Base-by-base conservation (phyloP, 2,888 invertebrate genomes). In the Microctonus aethiopoides region DNA sequence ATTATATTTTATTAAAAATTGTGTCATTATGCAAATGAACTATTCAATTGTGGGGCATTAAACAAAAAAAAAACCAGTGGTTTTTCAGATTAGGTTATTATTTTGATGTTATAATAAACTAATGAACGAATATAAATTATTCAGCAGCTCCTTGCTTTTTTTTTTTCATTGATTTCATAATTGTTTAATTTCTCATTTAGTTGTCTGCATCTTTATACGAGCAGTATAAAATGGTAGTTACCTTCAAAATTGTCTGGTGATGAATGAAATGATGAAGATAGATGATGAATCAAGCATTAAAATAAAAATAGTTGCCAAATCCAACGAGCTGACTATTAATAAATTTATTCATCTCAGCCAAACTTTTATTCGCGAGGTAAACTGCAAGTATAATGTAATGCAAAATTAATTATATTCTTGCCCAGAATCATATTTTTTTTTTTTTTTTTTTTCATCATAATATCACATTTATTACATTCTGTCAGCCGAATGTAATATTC, bases 181-280 rank as follows among this genome's bases (percentile, higher is more conserved):
- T n/a, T n/a, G n/a, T n/a, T n/a, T n/a, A n/a, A n/a, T n/a, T n/a
- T n/a, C n/a, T n/a, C n/a, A n/a, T n/a, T n/a, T n/a, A n/a, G n/a
- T n/a, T n/a, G n/a, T n/a, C n/a, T n/a, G n/a, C n/a, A n/a, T n/a
- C n/a, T n/a, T n/a, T n/a, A n/a, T n/a, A n/a, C n/a, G n/a, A n/a
- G n/a, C n/a, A n/a, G 41, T 41, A n/a, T 41, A 3, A 2, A 41
- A 13, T 3, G 10, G 11, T 54, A 24, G 3, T 54, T 5, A 22
- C 54, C 54, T 54, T 54, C 54, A n/a, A 6, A 54, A 54, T 26
- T 26, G 26, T 24, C 54, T 24, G 26, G 26, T 22, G 54, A 54
- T 54, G 26, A 54, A 54, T 54, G 54, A 54, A 54, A 26, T 24
- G 54, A 54, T 54, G 2, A 13, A 54, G 24, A 54, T 54, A 54